Conservation (phyloP, 2,113 vertebrate species). For the Prionailurus bengalensis region DNA sequence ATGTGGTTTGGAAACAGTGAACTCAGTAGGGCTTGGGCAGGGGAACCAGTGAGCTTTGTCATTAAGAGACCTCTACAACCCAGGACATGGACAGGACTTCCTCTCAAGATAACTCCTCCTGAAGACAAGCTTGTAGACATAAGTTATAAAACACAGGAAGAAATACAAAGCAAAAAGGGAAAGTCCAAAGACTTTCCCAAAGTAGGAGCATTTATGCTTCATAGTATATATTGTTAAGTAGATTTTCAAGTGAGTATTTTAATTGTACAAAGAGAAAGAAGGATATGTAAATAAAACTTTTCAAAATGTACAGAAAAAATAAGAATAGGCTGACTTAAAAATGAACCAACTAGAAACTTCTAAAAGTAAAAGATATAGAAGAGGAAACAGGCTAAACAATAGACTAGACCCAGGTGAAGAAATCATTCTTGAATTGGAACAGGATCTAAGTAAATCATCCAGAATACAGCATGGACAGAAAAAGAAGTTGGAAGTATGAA, state of each 20-base stretch:
- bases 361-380: background rate
- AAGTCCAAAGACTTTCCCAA: background rate
- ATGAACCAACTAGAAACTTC: background rate
- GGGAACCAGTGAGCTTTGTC: background rate
- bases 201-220: background rate
- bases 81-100: background rate
- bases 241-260: conserved; percentile 8
- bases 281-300: background rate
- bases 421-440: conserved; percentile 29
- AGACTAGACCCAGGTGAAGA: background rate
- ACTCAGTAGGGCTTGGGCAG: background rate
- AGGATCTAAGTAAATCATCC: background rate
- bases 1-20: background rate
- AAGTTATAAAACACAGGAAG: background rate
- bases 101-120: background rate
- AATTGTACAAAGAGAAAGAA: conserved; percentile 19
- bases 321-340: conserved; percentile 15
- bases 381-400: background rate
- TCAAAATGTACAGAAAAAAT: background rate
- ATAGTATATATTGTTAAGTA: background rate
- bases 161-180: background rate
- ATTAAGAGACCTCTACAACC: background rate
- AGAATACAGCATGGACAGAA: background rate
- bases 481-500: background rate
- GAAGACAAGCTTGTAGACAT: background rate